Conservation (phyloP, 2,113 vertebrate genomes). For the Erythrocebus patas region DNA sequence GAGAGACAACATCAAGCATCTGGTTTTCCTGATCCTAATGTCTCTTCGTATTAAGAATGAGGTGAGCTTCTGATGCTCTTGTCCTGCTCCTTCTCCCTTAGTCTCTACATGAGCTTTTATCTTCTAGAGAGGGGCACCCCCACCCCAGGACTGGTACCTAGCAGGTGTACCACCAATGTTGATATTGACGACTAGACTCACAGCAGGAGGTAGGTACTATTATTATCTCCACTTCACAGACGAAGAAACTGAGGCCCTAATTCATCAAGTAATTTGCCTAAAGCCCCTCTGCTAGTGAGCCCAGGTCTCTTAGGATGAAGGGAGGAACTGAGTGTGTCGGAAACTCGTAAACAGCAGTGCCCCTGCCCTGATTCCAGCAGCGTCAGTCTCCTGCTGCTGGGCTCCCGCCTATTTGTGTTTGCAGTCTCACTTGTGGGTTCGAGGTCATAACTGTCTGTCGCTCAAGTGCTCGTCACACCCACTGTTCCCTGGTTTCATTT, state of each 20-base stretch:
- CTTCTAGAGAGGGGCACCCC: neutral
- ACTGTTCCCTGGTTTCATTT: slow-evolving; percentile 71
- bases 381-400: neutral
- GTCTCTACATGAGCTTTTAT: neutral
- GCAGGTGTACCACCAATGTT: neutral
- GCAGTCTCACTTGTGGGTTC: slow-evolving; percentile 46
- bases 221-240: neutral
- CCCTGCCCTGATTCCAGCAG: neutral
- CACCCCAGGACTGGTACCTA: neutral
- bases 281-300: neutral
- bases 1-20: neutral
- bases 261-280: neutral
- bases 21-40: neutral
- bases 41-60: neutral
- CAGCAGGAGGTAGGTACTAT: neutral
- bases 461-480: slow-evolving; percentile 62
- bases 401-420: slow-evolving; percentile 3
- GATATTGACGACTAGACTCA: neutral
- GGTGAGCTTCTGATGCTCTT: neutral
- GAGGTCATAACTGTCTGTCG: slow-evolving; percentile 61
- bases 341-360: neutral
- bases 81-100: neutral
- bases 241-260: neutral
- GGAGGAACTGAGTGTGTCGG: neutral
- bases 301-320: neutral